Evolutionary conservation across 1,140 invertebrate genomes (phyloP), one percentile per base, ranked within the genome.

Genomic region (Dryas iulia): DNA sequence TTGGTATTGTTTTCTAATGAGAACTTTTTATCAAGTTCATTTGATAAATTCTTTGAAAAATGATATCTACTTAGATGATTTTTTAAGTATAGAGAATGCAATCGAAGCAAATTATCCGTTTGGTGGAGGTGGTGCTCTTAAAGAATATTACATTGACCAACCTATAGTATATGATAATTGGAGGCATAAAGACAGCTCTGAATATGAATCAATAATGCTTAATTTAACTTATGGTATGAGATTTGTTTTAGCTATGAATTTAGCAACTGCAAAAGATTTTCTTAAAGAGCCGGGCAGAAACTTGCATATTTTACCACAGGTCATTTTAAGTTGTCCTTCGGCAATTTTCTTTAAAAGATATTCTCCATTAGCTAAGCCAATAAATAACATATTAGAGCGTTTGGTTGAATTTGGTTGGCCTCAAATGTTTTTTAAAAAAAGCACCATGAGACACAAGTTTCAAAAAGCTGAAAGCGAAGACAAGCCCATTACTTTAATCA

Each of bases 321-420:
- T 59, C 65, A 69, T 90, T 11, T 53, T 78, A n/a, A 73, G 14
- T 18, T 81, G 73, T 57, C 85, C 82, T 1, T 69, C 79, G 0
- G 76, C 78, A 6, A 70, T 90, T 79, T 89, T 83, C 74, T 89
- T 88, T 30, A 90, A 90, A 59, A 88, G 85, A 67, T 87, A 72
- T 64, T 90, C 87, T 7, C 83, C 82, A 23, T 66, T 90, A 4
- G 76, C 54, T 2, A 11, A 62, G 11, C 47, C 82, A 7, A 64
- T 87, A 2, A 83, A 83, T 77, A 12, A 14, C 10, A 72, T 87
- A 24, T 71, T 88, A 30, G 74, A 59, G 5, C 69, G 73, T 35
- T 74, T 90, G 8, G 54, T 73, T 12, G 80, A 86, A 73, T 71
- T 72, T 59, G 87, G 87, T 1, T 74, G 86, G 64, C 59, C 75